phyloP scores from a whole-genome alignment of 2,113 vertebrate species.

The Scytalopus superciliaris region DNA sequence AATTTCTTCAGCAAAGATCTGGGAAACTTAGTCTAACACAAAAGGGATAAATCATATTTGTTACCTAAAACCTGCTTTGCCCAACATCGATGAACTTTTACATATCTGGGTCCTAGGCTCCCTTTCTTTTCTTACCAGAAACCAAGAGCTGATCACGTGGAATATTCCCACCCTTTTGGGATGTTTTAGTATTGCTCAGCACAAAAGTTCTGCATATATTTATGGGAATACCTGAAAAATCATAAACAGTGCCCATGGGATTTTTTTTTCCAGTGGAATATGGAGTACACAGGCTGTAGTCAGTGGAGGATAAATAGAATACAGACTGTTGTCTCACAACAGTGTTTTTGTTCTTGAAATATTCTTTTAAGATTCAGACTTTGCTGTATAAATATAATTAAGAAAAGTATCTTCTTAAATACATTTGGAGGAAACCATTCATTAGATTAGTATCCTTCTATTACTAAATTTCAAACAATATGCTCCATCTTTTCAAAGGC shows the following conservation, averaged over 20 bases:
- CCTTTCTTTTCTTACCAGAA: not conserved
- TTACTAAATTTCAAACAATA: not conserved
- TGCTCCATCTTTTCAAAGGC: not conserved
- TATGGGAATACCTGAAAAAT: not conserved
- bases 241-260: not conserved
- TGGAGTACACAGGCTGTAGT: not conserved
- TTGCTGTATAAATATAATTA: not conserved
- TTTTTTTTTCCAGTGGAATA: not conserved
- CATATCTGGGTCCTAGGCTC: not conserved
- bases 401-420: not conserved
- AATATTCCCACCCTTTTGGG: not conserved
- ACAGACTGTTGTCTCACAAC: not conserved
- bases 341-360: not conserved
- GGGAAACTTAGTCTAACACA: not conserved
- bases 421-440: not conserved
- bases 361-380: not conserved
- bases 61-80: not conserved
- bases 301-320: not conserved
- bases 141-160: not conserved
- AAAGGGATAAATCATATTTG: not conserved
- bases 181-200: not conserved
- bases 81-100: not conserved
- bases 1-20: not conserved
- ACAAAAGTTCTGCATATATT: not conserved
- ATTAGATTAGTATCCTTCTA: slow-evolving; percentile 24